These are phyloP conservation scores for Amblyjoppa proteus DNA, from an alignment of 2,888 invertebrate species.

Conservation along the genomic window DNA sequence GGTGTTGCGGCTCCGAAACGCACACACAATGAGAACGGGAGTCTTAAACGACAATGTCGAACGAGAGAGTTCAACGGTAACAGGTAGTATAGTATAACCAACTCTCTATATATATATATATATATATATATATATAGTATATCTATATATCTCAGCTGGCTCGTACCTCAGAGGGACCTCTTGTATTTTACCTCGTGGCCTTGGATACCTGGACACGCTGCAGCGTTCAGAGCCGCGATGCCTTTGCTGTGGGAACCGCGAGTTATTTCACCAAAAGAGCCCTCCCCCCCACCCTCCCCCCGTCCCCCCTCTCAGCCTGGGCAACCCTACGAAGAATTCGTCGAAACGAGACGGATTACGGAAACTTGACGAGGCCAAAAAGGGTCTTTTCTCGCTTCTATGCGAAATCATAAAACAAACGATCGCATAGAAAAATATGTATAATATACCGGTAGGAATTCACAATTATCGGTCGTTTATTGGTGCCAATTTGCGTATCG, in stretches of 20 bases:
- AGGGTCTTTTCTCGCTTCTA: not conserved
- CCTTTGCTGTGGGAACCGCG: conserved; percentile 51
- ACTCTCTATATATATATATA: not conserved
- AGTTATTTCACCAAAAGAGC: conserved; percentile 37
- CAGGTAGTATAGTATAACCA: conserved; percentile 58
- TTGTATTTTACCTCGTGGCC: conserved; percentile 32
- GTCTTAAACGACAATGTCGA: conserved; percentile 70
- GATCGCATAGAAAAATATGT: conserved; percentile 3
- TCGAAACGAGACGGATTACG: conserved; percentile 58
- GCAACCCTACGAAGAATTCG: conserved; percentile 41
- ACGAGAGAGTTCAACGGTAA: conserved; percentile 65
- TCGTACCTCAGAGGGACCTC: conserved; percentile 18
- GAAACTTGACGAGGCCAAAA: conserved; percentile 38
- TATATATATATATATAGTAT: not conserved
- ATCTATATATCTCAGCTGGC: conserved; percentile 9
- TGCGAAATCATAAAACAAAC: conserved; percentile 38
- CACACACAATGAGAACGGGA: conserved; percentile 62
- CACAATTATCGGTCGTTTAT: not conserved
- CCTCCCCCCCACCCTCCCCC: not conserved
- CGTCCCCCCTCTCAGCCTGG: no score
- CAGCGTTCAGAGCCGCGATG: conserved; percentile 23
- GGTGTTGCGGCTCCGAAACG: conserved; percentile 43
- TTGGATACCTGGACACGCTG: conserved; percentile 42
- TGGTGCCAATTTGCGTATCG: not conserved
- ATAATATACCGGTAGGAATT: not conserved